Conservation (phyloP, 2,888 invertebrate genomes). For the Xylophagus ater region DNA sequence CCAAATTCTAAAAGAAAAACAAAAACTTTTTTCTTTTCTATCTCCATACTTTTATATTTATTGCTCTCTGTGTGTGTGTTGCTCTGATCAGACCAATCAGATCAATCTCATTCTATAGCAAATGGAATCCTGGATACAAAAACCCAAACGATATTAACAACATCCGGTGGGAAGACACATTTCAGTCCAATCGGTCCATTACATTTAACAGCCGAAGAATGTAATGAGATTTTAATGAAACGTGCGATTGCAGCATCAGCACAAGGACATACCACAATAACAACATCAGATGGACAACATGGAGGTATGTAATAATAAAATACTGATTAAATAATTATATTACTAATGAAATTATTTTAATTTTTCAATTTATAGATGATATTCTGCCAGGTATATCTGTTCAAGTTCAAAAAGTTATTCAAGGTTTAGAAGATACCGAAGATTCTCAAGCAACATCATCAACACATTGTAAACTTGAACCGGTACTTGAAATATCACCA, state of each 20-base stretch:
- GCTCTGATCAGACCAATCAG: slow-evolving; percentile 37
- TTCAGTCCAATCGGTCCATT: slow-evolving; percentile 62
- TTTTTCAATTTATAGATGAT: slow-evolving; percentile 29
- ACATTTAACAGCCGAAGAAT: slow-evolving; percentile 64
- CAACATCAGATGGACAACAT: slow-evolving; percentile 35
- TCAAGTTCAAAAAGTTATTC: slow-evolving; percentile 41
- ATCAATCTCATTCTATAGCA: slow-evolving; percentile 33
- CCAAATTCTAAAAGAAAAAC: slow-evolving; percentile 16
- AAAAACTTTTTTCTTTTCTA: slow-evolving; percentile 2
- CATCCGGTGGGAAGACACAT: slow-evolving; percentile 39
- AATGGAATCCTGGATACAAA: slow-evolving; percentile 39
- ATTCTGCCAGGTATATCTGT: slow-evolving; percentile 40
- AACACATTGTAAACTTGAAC: slow-evolving; percentile 38
- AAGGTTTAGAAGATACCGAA: slow-evolving; percentile 39
- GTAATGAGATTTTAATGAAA: slow-evolving; percentile 67
- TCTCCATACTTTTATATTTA: slow-evolving; percentile 16
- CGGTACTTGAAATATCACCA: slow-evolving; percentile 39
- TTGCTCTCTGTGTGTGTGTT: slow-evolving; percentile 26
- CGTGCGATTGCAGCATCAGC: slow-evolving; percentile 56
- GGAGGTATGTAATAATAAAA: slow-evolving; percentile 22
- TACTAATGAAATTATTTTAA: neutral
- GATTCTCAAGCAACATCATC: slow-evolving; percentile 39
- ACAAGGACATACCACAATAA: slow-evolving; percentile 38
- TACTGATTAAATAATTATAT: neutral
- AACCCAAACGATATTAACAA: slow-evolving; percentile 38